Base-by-base conservation (phyloP, 2,113 vertebrate species). In the Phoxinus phoxinus region DNA sequence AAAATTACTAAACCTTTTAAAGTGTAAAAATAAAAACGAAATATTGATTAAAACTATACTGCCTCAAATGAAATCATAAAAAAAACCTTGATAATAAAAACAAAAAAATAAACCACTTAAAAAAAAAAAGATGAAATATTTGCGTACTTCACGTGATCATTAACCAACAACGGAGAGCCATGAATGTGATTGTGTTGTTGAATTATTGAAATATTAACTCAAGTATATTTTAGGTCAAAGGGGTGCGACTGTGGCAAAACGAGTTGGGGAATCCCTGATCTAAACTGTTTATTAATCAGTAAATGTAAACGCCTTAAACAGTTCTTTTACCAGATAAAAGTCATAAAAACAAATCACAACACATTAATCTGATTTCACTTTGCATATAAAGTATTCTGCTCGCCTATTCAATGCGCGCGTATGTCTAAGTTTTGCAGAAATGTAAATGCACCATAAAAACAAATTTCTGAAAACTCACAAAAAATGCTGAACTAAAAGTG, bases 151-250 rank as follows among this genome's bases (percentile, higher is more conserved):
- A 71, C 12, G 9, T 37, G 32, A 69, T 15, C 30, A 69, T 23
- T 37, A 37, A 71, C 19, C 9, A 37, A 37, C 32, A 37, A 21
- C 2, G 9, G 65, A 67, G 7, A 67, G 35, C 7, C 17, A 9
- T 25, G 0, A 25, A 67, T 25, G 67, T 37, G 19, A 37, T 37
- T 37, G 2, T 37, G 32, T 37, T 71, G 67, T 37, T 37, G 30
- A 71, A 71, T 71, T 71, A 71, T 23, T 69, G 30, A 69, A 69
- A 69, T 69, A 69, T 37, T 37, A 37, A 37, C 61, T 21, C 46
- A 51, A 51, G 48, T 51, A 56, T 56, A 21, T 56, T 56, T 56
- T 56, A 56, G 17, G 17, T 19, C 19, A 56, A 69, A 69, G 19
- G 3, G 19, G 19, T 21, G 35, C 5, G 13, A 19, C 17, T 21